These are phyloP conservation scores for Macrosteles quadrilineatus DNA, from an alignment of 1,140 invertebrate genomes.

Conservation along the genomic window DNA sequence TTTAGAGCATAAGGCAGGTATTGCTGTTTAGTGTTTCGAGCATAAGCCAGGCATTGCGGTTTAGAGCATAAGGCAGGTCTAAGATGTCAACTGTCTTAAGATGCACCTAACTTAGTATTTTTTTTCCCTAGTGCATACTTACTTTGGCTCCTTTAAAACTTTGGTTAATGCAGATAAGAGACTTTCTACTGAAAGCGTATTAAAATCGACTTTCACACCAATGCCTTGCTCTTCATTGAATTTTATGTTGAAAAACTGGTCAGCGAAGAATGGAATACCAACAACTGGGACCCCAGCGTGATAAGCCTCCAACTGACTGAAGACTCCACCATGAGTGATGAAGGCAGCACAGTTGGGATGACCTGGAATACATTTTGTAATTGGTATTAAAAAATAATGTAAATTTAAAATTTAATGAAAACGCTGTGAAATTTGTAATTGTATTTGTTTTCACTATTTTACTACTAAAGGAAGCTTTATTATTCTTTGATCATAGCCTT, in stretches of 20 bases:
- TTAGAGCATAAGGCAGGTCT: too few relatives aligned
- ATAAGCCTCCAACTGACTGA: slow-evolving; percentile 54
- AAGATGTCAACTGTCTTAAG: too few relatives aligned
- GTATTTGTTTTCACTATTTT: too few relatives aligned
- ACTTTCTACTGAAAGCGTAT: slow-evolving; percentile 45
- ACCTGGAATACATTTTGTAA: slow-evolving; percentile 40
- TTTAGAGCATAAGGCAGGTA: too few relatives aligned
- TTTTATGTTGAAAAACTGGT: slow-evolving; percentile 57
- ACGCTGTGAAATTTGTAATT: too few relatives aligned
- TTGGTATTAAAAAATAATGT: too few relatives aligned
- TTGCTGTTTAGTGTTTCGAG: too few relatives aligned
- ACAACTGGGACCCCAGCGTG: slow-evolving; percentile 53
- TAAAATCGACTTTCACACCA: slow-evolving; percentile 47
- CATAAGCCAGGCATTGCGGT: too few relatives aligned
- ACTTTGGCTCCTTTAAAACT: slow-evolving; percentile 48
- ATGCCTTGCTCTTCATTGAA: slow-evolving; percentile 49
- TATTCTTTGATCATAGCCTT: too few relatives aligned
- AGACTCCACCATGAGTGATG: slow-evolving; percentile 58
- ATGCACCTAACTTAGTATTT: too few relatives aligned
- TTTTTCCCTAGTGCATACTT: slow-evolving; percentile 31
- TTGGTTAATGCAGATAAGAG: slow-evolving; percentile 43
- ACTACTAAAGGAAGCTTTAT: too few relatives aligned
- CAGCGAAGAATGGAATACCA: slow-evolving; percentile 62
- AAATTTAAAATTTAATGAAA: too few relatives aligned
- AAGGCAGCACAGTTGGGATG: slow-evolving; percentile 52